Evolutionary conservation across 2,888 invertebrate genomes (phyloP).

Genomic region (Steinernema scapterisci): DNA sequence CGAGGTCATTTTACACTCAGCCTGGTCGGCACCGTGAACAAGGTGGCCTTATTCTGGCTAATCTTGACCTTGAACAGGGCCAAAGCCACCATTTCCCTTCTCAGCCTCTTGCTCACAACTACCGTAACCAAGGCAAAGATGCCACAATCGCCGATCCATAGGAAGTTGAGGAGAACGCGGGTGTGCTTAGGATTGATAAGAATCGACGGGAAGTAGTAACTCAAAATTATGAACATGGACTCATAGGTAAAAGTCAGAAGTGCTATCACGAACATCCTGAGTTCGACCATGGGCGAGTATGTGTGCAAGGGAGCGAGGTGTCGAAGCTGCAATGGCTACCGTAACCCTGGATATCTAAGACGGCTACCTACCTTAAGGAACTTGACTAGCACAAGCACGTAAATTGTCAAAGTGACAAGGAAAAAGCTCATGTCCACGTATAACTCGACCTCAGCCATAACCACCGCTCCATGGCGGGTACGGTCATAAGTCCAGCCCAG

Average conservation of each 20-base stretch:
- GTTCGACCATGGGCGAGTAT: background rate
- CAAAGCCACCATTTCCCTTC: background rate
- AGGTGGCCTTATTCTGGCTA: too few species aligned
- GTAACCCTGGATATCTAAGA: background rate
- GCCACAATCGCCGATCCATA: constrained; percentile 7
- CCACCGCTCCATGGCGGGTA: background rate
- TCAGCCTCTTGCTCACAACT: background rate
- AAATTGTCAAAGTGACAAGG: background rate
- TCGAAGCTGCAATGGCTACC: background rate
- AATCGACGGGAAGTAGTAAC: background rate
- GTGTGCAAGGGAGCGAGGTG: background rate
- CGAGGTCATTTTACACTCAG: too few species aligned
- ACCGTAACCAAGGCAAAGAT: background rate
- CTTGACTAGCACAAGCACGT: background rate
- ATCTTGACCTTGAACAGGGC: too few species aligned
- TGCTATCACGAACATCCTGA: background rate
- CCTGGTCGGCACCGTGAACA: too few species aligned
- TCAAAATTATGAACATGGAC: background rate
- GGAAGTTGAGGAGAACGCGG: background rate
- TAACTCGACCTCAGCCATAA: background rate
- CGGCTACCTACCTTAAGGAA: background rate
- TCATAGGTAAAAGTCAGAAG: background rate
- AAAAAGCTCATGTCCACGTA: background rate
- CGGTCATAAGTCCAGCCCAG: background rate
- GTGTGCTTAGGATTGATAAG: background rate